Base-by-base conservation (phyloP, 2,797 vertebrate species). In the Balearica regulorum region DNA sequence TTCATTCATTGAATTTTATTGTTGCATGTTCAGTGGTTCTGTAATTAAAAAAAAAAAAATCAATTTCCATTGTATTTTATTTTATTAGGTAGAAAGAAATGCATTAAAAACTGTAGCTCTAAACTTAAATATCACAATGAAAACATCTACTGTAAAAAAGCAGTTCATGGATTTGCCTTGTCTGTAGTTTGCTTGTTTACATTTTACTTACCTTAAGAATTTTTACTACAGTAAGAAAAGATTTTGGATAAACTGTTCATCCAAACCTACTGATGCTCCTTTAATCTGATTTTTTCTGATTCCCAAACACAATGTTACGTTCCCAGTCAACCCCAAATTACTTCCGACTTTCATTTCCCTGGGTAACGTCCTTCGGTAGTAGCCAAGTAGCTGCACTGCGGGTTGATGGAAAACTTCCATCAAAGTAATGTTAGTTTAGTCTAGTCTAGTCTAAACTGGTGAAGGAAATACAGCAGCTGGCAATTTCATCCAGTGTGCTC, bases 41-140 rank as follows among this genome's bases (percentile, higher is more conserved):
- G 49, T 72, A 90, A 77, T 73, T 83, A 33, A 73, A 54, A 84
- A 83, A 73, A 54, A 84, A 83, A 84, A 88, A 91, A 94, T 85
- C 64, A 83, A 76, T 94, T 93, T 92, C 35, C 29, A 75, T 71
- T 96, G 51, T 68, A 87, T 93, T 95, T 95, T 94, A 83, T 94
- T 95, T 80, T 91, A 83, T 93, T 95, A 65, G 48, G 58, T 77
- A 61, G 24, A 93, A 89, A 94, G 86, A 83, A 92, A 92, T 55
- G 28, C 10, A 73, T 78, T 86, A 79, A 89, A 92, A 89, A 57
- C 25, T 85, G 53, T 60, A 91, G 57, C 21, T 90, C 37, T 76
- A 87, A 72, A 75, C 46, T 78, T 76, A 94, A 93, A 91, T 62
- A 87, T 65, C 26, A 55, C 48, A 89, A 83, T 5, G 28, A 91